Base-by-base conservation (phyloP, 2,113 vertebrate species). In the Sus scrofa region DNA sequence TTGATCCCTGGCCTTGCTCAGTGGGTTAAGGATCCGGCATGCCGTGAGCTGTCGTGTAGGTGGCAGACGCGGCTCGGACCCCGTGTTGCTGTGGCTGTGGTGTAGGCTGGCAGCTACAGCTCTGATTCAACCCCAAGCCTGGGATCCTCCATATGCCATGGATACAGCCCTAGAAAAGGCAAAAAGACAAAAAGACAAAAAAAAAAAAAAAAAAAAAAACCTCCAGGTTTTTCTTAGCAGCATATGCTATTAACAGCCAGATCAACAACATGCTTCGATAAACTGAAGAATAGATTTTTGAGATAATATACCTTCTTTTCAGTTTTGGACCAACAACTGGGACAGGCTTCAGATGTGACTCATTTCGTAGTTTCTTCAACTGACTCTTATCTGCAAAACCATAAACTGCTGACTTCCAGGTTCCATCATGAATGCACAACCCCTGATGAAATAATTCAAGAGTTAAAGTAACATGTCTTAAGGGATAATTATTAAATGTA, bases 341-440 rank as follows among this genome's bases (percentile, higher is more conserved):
- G 54, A 99, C 97, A 78, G 99, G 99, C 96, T 99, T 99, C 95
- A 99, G 88, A 95, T 98, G 98, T 86, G 99, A 98, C 97, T 99
- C 98, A 92, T 98, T 99, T 93, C 99, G 98, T 68, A 99, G 98
- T 91, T 96, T 98, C 95, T 92, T 99, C 62, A 99, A 98, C 75
- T 97, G 98, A 3, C 75, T 96, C 62, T 98, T 71, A 95, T 99
- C 99, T 14, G 99, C 98, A 63, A 99, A 98, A 67, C 99, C 99
- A 27, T 99, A 98, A 96, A 99, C 12, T 60, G 99, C 99, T 2
- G 99, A 99, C 98, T 99, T 99, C 99, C 99, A 99, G 7, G 99
- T 99, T 60, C 99, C 99, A 67, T 99, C 99, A 56, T 99, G 99
- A 98, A 99, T 94, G 91, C 98, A 98, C n/a, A 96, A 81, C 1